Evolutionary conservation across 2,888 invertebrate species (phyloP).

Genomic region (Rhagonycha fulva): DNA sequence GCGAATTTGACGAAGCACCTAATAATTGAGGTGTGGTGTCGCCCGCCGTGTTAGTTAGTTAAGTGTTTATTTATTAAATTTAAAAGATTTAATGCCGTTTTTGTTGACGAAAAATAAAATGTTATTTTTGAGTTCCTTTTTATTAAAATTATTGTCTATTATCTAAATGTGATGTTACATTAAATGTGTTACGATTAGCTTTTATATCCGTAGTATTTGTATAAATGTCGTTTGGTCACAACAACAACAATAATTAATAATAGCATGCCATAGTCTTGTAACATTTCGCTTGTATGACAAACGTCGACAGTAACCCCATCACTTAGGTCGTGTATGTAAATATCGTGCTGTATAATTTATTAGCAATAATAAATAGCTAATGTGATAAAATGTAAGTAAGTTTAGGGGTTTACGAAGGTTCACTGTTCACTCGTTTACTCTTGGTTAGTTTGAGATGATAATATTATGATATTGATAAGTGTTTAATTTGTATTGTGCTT

Average conservation of each 20-base stretch:
- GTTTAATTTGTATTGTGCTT: constrained; percentile 17
- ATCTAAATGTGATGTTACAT: constrained; percentile 22
- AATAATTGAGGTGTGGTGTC: background rate
- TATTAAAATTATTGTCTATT: constrained; percentile 8
- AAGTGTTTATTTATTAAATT: background rate
- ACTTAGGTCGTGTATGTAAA: constrained; percentile 21
- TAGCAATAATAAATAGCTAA: constrained; percentile 40
- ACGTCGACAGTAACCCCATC: constrained; percentile 11
- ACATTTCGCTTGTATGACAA: background rate
- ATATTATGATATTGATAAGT: constrained; percentile 14
- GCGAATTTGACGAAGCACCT: background rate
- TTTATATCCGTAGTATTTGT: constrained; percentile 15
- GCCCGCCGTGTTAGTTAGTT: background rate
- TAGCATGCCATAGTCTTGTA: background rate
- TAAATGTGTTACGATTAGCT: constrained; percentile 19
- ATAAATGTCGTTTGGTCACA: constrained; percentile 18
- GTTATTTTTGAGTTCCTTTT: background rate
- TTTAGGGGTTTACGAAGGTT: constrained; percentile 9
- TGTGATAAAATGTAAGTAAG: constrained; percentile 34
- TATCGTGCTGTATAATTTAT: constrained; percentile 24
- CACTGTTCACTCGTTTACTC: constrained; percentile 9
- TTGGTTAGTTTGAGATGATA: constrained; percentile 23
- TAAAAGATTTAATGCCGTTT: background rate
- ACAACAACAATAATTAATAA: background rate
- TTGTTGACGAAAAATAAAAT: background rate